These are phyloP conservation scores for Ichneumoninae sp. DNA, from an alignment of 2,888 invertebrate genomes.

Conservation along the genomic window DNA sequence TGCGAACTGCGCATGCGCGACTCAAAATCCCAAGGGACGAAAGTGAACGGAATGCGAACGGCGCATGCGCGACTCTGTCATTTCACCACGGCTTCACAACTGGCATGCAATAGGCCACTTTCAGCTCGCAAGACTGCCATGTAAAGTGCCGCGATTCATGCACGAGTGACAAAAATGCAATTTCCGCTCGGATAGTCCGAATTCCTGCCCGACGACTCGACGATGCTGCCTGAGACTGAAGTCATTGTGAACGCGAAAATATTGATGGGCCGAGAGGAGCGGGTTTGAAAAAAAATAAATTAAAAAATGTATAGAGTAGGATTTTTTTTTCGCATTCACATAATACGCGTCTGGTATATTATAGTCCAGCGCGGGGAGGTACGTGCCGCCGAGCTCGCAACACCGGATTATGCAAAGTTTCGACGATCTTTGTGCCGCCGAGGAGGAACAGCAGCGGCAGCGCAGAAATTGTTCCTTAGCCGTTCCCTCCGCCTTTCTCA, in stretches of 20 bases:
- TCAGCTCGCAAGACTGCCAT: no score
- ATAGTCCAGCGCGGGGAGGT: conserved; percentile 1
- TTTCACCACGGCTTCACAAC: no score
- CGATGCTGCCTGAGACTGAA: not conserved
- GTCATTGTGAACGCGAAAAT: not conserved
- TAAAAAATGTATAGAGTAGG: not conserved
- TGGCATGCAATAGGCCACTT: no score
- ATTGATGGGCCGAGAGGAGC: not conserved
- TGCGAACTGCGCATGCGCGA: no score
- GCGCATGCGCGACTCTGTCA: no score
- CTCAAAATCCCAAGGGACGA: no score
- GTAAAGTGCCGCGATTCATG: no score
- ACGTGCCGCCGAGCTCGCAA: conserved; percentile 20
- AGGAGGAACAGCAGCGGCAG: conserved; percentile 2
- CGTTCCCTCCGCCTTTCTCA: not conserved
- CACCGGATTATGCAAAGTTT: conserved; percentile 40
- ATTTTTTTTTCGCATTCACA: conserved; percentile 19
- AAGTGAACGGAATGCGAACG: no score
- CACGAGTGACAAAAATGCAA: not conserved
- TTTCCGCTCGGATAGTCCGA: not conserved
- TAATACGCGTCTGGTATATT: conserved; percentile 29
- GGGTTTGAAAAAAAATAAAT: not conserved
- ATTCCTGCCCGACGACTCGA: not conserved
- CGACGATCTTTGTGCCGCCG: conserved; percentile 15
- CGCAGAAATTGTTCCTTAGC: conserved; percentile 24